Evolutionary conservation across 2,888 invertebrate species (phyloP).

Genomic region (Andrena hattorfiana): DNA sequence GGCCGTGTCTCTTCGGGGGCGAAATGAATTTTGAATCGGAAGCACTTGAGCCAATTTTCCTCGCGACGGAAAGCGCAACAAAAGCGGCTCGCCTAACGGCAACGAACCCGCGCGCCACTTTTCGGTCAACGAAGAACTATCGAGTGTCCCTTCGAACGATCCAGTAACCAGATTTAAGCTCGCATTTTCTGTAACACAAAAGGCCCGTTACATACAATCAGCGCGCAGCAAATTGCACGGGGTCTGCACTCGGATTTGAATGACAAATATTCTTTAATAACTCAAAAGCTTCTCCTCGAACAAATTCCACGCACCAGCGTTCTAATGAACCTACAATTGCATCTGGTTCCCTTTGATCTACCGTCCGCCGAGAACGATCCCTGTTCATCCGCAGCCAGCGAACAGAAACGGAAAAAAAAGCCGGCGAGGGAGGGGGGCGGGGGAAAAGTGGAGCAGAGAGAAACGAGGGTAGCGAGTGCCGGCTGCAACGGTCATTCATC

Average conservation of each 20-base stretch:
- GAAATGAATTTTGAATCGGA: slow-evolving; percentile 1
- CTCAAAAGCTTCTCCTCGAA: too few relatives aligned
- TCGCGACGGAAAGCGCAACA: not conserved
- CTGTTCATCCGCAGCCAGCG: not conserved
- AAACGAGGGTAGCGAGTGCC: not conserved
- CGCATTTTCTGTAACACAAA: too few relatives aligned
- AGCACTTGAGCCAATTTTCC: not conserved
- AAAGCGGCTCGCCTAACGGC: not conserved
- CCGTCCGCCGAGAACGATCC: not conserved
- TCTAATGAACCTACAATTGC: not conserved
- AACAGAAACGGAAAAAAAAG: not conserved
- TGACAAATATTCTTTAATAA: too few relatives aligned
- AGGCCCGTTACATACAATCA: too few relatives aligned
- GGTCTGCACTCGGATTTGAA: too few relatives aligned
- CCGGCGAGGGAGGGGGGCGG: not conserved
- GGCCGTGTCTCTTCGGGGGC: not conserved
- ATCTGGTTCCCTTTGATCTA: not conserved
- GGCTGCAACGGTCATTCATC: slow-evolving; percentile 16
- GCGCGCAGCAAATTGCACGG: too few relatives aligned
- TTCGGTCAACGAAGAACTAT: too few relatives aligned
- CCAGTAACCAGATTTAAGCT: too few relatives aligned
- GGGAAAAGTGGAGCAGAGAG: not conserved
- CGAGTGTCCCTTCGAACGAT: too few relatives aligned
- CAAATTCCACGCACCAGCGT: not conserved
- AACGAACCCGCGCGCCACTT: not conserved